Percentiles rank a stretch among this genome's conserved stretches.
Conservation (phyloP, 2,888 invertebrate genomes). For the Coenonympha arcania region DNA sequence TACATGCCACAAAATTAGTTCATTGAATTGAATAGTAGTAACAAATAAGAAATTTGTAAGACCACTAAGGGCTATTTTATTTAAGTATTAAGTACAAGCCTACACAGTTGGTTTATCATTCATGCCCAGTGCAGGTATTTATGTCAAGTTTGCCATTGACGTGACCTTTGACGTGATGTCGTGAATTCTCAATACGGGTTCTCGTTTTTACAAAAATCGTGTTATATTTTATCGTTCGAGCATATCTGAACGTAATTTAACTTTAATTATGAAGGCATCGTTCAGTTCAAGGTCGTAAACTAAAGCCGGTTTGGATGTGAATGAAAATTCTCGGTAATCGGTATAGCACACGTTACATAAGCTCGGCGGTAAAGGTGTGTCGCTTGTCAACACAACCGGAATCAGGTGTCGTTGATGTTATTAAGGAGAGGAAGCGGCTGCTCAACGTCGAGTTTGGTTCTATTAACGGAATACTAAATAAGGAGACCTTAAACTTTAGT, state of each 20-base stretch:
- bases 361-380: constrained; percentile 28
- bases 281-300: constrained; percentile 35
- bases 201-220: constrained; percentile 1
- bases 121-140: background rate
- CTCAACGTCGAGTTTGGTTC: constrained; percentile 38
- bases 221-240: constrained; percentile 6
- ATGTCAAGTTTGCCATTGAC: background rate
- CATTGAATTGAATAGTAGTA: no score
- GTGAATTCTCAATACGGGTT: background rate
- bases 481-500: constrained; percentile 11
- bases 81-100: background rate
- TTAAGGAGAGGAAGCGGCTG: constrained; percentile 40
- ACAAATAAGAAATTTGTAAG: no score
- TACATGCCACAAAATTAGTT: no score
- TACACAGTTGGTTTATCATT: no score
- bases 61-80: no score
- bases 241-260: constrained; percentile 2
- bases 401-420: constrained; percentile 34
- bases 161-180: background rate
- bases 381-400: constrained; percentile 32
- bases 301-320: constrained; percentile 33
- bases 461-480: constrained; percentile 32
- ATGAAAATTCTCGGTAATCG: constrained; percentile 25
- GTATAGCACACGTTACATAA: constrained; percentile 30
- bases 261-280: constrained; percentile 18